These are phyloP conservation scores for Mantis religiosa DNA, from an alignment of 2,888 invertebrate genomes.

Conservation along the genomic window DNA sequence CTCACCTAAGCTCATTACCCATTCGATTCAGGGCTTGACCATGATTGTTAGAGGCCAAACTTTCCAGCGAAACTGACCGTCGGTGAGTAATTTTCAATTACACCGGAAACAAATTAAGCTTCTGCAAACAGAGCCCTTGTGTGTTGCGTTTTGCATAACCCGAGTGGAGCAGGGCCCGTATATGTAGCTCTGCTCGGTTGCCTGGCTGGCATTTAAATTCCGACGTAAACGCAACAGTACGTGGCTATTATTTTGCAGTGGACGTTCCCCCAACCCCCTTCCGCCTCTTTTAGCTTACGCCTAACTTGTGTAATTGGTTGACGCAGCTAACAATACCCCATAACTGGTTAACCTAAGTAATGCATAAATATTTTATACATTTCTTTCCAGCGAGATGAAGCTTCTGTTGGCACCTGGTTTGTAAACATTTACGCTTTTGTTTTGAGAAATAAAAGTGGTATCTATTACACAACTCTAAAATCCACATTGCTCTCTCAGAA, in stretches of 20 bases:
- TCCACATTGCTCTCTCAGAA: no score
- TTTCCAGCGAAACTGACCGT: background rate
- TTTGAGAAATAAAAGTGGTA: no score
- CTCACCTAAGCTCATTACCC: background rate
- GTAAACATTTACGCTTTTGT: no score
- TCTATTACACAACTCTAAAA: no score
- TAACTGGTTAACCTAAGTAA: background rate
- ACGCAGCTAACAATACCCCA: background rate
- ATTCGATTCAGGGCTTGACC: background rate
- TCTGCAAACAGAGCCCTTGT: background rate
- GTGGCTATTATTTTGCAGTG: background rate
- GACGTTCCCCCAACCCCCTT: background rate
- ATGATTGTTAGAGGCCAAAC: background rate
- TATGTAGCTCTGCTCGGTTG: background rate
- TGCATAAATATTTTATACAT: background rate
- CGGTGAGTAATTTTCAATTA: background rate
- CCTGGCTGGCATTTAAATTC: background rate
- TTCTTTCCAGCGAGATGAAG: no score
- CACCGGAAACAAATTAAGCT: background rate
- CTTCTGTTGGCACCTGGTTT: no score
- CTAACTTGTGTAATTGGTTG: background rate
- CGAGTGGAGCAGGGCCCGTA: background rate
- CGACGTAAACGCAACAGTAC: background rate
- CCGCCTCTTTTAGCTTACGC: background rate
- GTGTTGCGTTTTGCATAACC: background rate